Evolutionary conservation across 1,140 invertebrate genomes (phyloP), one percentile per base, ranked within the genome.

Genomic region (Drosophila obscura): DNA sequence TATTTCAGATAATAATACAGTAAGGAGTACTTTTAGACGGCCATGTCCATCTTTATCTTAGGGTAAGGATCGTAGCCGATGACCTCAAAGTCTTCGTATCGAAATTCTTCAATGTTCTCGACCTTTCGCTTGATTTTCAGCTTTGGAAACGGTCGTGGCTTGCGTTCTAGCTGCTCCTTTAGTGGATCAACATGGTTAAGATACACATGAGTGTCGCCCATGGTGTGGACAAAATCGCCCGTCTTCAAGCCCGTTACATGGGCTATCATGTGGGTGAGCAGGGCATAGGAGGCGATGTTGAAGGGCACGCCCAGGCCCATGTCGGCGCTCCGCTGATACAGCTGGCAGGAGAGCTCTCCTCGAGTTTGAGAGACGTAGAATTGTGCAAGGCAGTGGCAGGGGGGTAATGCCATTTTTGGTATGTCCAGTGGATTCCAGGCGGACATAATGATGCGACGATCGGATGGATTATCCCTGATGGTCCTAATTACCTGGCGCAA

Each of bases 291-390:
- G 15, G 99, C 98, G 83, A 99, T 99, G 92, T 99, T 99, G 91
- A 99, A 99, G 16, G 99, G 99, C 2, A 99, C 98, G 19, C 99
- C 99, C 2, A 99, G 93, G 6, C 98, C 98, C 96, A 99, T 97
- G 92, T 99, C 99, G 15, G 97, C 98, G 69, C 98, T 99, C 84
- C 99, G 94, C 93, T 99, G 99, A 92, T 99, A 99, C 65, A 99
- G 92, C 81, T 98, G 96, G 91, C 98, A 99, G 4, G 97, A 98
- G 0, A 97, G 90, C 81, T 96, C 93, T 11, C 95, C 96, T 4
- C 56, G 73, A 0, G 63, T 19, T 92, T 97, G 94, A 0, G 94
- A 94, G 1, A 99, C 98, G 93, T 97, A 98, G 93, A 99, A 99
- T 92, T 99, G 98, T 1, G 95, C 96, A 5, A 99, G 92, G 89